phyloP scores from a whole-genome alignment of 2,797 vertebrate genomes.

The Momotus momota region DNA sequence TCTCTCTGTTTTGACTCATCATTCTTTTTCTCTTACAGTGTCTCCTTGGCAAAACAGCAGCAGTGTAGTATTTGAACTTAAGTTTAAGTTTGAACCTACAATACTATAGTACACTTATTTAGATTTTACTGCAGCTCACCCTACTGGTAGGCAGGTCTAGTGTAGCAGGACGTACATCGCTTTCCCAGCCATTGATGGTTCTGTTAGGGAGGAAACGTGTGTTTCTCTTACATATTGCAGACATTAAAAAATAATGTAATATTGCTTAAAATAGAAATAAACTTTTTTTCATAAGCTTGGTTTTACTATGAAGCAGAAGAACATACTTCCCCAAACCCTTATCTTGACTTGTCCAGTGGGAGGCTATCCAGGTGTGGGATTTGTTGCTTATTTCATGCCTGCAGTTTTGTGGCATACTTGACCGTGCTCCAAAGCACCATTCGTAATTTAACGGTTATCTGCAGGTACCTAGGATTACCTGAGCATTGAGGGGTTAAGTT shows the following conservation, averaged over 20 bases:
- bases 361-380: background rate
- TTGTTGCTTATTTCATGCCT: background rate
- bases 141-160: background rate
- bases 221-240: background rate
- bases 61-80: background rate
- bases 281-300: background rate
- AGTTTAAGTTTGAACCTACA: background rate
- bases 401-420: background rate
- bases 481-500: background rate
- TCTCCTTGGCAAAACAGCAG: background rate
- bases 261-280: background rate
- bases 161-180: background rate
- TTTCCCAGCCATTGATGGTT: background rate
- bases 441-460: background rate
- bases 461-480: background rate
- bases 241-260: background rate
- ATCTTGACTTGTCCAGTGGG: background rate
- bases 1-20: background rate
- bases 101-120: background rate
- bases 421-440: background rate
- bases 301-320: background rate
- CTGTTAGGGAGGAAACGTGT: background rate
- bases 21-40: background rate
- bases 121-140: constrained; percentile 38
- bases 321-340: background rate